Evolutionary conservation across 1,140 invertebrate genomes (phyloP), one percentile per base, ranked within the genome.

Genomic region (Drosophila lowei): DNA sequence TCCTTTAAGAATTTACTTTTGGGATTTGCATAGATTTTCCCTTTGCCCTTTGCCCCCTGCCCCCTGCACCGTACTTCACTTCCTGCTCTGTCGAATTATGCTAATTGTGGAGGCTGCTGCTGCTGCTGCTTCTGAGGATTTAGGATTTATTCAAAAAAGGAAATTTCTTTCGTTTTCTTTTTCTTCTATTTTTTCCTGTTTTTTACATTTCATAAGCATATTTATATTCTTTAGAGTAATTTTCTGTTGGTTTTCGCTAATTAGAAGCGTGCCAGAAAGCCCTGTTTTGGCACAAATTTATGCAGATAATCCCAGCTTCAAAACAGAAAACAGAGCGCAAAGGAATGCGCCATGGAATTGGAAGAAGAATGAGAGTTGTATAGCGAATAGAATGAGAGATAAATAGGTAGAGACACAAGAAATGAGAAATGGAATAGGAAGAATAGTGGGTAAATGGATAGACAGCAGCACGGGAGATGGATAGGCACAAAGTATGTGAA

Each of bases 181-280:
- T 41, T 34, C 42, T 57, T 42, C 55, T 34, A 0, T 18, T 18
- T 18, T 18, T 18, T 18, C 18, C 18, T 18, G 0, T 18, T 18
- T 38, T 77, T 62, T 34, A 60, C 55, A 56, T 56, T 76, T 79
- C 57, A 72, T 77, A 66, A 38, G 34, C 56, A 59, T 67, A 72
- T 79, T 76, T 79, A 30, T 30, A 41, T 70, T 59, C 63, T 57
- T 58, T 43, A 44, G 47, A 18, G 62, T 55, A 59, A 77, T 71
- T 79, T 76, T 83, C 57, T 76, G 80, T 66, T 60, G 81, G 77
- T 60, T 65, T 44, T 68, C 34, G 72, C 81, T 84, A 84, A 84
- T 84, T 84, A 84, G 77, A 68, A 86, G 81, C 80, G 72, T 76
- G 77, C 64, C 50, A 42, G 63, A 25, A 25, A 25, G 11, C 44